A percentile compares a stretch with the other conserved stretches of the same genome.
These are phyloP conservation scores for Probosciger aterrimus DNA, from an alignment of 2,113 vertebrate species.

Conservation along the genomic window DNA sequence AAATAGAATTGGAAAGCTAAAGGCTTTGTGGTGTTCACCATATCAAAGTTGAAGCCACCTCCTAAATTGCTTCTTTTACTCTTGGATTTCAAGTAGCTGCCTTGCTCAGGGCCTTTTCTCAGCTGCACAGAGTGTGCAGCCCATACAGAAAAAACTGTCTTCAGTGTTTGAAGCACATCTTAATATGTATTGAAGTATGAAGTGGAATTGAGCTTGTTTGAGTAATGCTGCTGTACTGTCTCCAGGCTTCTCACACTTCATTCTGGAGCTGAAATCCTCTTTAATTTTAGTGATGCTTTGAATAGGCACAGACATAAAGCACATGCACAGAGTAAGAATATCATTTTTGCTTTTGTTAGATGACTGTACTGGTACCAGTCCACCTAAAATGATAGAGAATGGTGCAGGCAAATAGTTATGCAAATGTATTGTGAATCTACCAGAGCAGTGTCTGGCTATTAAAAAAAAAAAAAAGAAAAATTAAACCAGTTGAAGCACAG, in stretches of 20 bases:
- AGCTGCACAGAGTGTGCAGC: not conserved
- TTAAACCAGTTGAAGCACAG: not conserved
- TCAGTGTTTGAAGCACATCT: not conserved
- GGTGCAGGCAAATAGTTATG: not conserved
- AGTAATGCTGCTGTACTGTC: not conserved
- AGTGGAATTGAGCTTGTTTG: not conserved
- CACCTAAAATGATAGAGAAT: not conserved
- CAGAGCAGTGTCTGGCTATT: not conserved
- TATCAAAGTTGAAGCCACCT: not conserved
- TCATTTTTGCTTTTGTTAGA: not conserved
- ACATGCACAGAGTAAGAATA: not conserved
- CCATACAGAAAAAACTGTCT: not conserved
- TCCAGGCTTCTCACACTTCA: not conserved
- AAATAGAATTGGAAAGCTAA: not conserved
- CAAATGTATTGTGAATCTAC: not conserved
- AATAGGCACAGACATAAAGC: not conserved
- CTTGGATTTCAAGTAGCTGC: not conserved
- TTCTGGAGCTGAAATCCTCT: not conserved
- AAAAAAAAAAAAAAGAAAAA: not conserved
- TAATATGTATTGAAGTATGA: not conserved
- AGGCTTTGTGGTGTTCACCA: not conserved
- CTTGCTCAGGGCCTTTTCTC: not conserved
- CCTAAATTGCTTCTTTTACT: slow-evolving; percentile 4
- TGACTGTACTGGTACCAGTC: not conserved
- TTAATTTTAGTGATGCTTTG: not conserved